Evolutionary conservation across 2,797 vertebrate genomes (phyloP).

Genomic region (Malurus splendens): DNA sequence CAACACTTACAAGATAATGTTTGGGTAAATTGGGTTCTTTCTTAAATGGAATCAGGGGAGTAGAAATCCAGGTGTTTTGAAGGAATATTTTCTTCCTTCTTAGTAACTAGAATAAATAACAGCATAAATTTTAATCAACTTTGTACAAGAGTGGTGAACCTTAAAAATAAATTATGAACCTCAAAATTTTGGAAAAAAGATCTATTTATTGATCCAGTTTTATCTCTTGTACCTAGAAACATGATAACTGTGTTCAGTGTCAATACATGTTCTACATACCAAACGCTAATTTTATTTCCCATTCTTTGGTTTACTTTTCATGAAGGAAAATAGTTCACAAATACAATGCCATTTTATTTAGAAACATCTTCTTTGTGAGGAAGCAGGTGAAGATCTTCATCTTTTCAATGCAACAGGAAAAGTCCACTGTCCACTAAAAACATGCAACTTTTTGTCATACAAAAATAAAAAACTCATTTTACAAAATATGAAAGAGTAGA

Average conservation of each 20-base stretch:
- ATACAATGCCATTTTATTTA: not conserved
- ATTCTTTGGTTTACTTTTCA: not conserved
- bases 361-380: not conserved
- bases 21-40: not conserved
- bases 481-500: not conserved
- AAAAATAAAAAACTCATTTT: not conserved
- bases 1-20: not conserved
- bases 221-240: not conserved
- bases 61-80: not conserved
- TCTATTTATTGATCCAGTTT: not conserved
- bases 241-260: not conserved
- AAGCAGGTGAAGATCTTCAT: rapidly evolving
- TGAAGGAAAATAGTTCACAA: not conserved
- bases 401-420: not conserved
- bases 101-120: not conserved
- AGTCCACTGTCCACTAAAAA: not conserved
- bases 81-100: not conserved
- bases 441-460: not conserved
- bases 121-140: not conserved
- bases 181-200: not conserved
- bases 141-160: not conserved
- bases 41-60: not conserved
- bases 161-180: not conserved
- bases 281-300: not conserved
- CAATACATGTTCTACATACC: not conserved